phyloP scores from a whole-genome alignment of 2,797 vertebrate species.

The Falco concolor region DNA sequence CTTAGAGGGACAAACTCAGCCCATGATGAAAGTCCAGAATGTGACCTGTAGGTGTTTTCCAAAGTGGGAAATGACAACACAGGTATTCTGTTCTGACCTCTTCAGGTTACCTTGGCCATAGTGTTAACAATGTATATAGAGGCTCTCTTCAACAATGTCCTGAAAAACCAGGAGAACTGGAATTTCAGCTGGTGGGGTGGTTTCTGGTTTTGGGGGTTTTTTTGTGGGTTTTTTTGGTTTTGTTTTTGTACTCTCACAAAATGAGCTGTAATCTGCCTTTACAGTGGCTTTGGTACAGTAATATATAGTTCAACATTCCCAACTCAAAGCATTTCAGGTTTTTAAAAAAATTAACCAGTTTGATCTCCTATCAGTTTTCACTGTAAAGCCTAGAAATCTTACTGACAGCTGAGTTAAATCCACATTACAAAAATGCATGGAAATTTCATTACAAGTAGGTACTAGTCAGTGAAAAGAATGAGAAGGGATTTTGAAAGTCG shows the following conservation, averaged over 20 bases:
- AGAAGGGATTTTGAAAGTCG: background rate
- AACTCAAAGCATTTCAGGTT: background rate
- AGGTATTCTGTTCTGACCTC: background rate
- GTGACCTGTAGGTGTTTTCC: background rate
- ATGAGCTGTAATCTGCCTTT: background rate
- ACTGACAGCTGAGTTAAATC: background rate
- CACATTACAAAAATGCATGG: background rate
- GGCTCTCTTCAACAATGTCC: background rate
- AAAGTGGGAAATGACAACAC: background rate
- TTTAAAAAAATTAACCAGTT: background rate
- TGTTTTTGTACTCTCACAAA: background rate
- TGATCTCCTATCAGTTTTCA: background rate
- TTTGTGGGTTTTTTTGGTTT: no score
- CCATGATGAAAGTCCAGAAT: background rate
- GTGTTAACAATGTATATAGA: background rate
- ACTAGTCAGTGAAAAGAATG: background rate
- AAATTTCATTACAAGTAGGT: background rate
- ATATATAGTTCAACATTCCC: background rate
- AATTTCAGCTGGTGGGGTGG: background rate
- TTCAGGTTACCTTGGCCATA: background rate
- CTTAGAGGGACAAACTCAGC: background rate
- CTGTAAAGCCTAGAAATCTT: background rate
- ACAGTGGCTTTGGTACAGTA: background rate
- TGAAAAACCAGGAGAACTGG: background rate
- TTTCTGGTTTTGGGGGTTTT: no score